A percentile compares a stretch with the other conserved stretches of the same genome.
These are phyloP conservation scores for Aptenodytes forsteri DNA, from an alignment of 2,113 vertebrate species.

Conservation along the genomic window DNA sequence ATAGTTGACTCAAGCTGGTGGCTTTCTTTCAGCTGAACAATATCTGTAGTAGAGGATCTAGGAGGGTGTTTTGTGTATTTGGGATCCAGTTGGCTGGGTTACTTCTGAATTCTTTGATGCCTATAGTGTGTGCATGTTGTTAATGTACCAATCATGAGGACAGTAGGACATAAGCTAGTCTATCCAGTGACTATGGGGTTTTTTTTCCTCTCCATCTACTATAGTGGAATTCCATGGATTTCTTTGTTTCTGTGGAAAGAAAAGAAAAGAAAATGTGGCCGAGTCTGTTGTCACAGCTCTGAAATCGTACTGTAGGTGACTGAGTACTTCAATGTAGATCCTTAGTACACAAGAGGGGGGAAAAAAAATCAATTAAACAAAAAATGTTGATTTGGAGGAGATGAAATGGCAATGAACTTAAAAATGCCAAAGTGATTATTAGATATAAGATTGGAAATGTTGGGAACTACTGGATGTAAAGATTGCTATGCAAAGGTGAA, in stretches of 20 bases:
- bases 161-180: background rate
- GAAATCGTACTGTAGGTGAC: background rate
- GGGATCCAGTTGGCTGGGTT: background rate
- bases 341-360: accelerated
- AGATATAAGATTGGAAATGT: background rate
- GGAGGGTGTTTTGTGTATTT: background rate
- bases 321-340: background rate
- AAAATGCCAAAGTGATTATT: background rate
- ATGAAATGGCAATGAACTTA: background rate
- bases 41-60: background rate
- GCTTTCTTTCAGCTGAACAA: background rate
- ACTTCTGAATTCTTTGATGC: background rate
- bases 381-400: background rate
- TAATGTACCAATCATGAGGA: background rate
- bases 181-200: background rate
- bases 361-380: no score
- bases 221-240: background rate
- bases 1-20: background rate
- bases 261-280: background rate
- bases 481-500: background rate
- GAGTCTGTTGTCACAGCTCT: background rate
- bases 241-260: background rate
- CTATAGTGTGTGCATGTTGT: background rate
- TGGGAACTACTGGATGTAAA: background rate
- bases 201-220: background rate